Evolutionary conservation across 1,140 invertebrate species (phyloP).

Genomic region (Zophobas atratus): DNA sequence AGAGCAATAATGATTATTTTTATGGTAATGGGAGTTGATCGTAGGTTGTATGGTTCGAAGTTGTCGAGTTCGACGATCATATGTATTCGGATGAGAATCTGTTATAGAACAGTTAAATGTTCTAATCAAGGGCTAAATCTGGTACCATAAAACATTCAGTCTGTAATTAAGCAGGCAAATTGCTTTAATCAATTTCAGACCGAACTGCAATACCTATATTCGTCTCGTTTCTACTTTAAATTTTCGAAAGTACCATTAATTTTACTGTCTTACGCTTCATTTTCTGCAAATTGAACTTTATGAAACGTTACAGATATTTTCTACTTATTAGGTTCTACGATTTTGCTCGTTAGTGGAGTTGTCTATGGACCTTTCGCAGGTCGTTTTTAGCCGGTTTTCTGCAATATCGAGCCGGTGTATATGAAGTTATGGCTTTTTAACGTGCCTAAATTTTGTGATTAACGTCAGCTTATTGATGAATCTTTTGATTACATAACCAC

Average conservation of each 20-base stretch:
- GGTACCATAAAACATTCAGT: constrained; percentile 40
- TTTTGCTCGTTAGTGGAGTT: background rate
- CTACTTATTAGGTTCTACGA: constrained; percentile 24
- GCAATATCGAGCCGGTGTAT: no score
- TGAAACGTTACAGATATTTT: constrained; percentile 41
- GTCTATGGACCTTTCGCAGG: constrained; percentile 12
- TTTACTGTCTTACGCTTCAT: constrained; percentile 44
- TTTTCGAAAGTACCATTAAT: constrained; percentile 42
- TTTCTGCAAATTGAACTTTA: constrained; percentile 46
- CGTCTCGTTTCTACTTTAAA: constrained; percentile 42
- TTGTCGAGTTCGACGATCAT: constrained; percentile 2
- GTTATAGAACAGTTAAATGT: constrained; percentile 28
- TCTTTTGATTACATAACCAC: background rate
- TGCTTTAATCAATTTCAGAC: constrained; percentile 43
- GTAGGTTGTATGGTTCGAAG: background rate
- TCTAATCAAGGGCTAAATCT: constrained; percentile 36
- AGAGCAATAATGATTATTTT: constrained; percentile 1
- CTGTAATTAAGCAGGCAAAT: constrained; percentile 47
- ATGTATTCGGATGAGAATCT: constrained; percentile 18
- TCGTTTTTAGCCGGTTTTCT: no score
- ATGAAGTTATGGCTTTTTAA: background rate
- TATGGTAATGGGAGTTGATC: background rate
- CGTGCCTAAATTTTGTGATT: background rate
- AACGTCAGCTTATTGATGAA: background rate
- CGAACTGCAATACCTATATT: constrained; percentile 39